phyloP scores from a whole-genome alignment of 2,888 invertebrate genomes.

The Drosophila pullipes region DNA sequence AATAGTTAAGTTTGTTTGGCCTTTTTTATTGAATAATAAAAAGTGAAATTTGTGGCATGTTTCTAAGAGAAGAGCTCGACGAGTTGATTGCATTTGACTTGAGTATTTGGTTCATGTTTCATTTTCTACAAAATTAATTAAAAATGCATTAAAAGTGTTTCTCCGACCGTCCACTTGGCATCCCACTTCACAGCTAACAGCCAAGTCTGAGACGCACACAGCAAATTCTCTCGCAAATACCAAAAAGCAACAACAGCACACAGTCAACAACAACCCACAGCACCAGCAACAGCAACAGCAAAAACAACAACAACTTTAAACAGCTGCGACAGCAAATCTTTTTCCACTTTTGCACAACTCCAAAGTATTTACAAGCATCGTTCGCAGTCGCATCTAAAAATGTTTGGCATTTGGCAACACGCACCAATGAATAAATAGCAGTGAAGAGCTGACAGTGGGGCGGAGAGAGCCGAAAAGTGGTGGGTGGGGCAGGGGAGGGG shows the following conservation, averaged over 20 bases:
- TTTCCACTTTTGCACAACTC: conserved; percentile 74
- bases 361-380: conserved; percentile 78
- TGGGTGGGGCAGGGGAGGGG: neutral
- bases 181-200: neutral
- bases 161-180: neutral
- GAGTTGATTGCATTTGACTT: conserved; percentile 1
- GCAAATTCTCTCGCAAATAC: conserved; percentile 56
- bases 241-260: conserved; percentile 35
- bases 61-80: neutral
- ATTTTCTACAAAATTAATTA: conserved; percentile 68
- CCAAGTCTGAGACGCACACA: conserved; percentile 38
- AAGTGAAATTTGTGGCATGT: neutral
- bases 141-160: conserved; percentile 69
- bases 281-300: conserved; percentile 34
- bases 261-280: conserved; percentile 10
- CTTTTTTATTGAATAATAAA: neutral
- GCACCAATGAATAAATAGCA: conserved; percentile 75
- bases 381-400: conserved; percentile 77
- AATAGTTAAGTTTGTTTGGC: neutral
- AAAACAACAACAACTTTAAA: conserved; percentile 39
- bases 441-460: neutral
- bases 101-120: conserved; percentile 2
- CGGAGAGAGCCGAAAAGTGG: neutral
- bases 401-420: conserved; percentile 80
- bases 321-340: conserved; percentile 74